These are phyloP conservation scores for Triplophysa rosa DNA, from an alignment of 2,113 vertebrate genomes.

Conservation along the genomic window DNA sequence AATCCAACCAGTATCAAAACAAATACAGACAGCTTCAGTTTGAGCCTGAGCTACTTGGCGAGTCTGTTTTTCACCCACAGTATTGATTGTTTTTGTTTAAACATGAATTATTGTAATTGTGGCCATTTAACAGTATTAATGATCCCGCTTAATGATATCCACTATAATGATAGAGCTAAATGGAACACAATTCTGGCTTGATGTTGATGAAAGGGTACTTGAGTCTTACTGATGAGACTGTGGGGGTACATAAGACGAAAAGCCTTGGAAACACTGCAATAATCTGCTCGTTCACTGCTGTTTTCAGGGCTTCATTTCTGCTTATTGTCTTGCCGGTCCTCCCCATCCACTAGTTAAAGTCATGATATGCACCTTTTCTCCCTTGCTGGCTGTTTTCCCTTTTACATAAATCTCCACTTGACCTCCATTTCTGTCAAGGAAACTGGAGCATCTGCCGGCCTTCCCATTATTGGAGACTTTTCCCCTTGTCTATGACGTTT, in stretches of 20 bases:
- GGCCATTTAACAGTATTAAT: no score
- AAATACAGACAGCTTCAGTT: no score
- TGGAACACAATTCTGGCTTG: background rate
- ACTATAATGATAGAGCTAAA: background rate
- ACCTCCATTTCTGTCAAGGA: constrained; percentile 78
- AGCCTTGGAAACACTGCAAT: background rate
- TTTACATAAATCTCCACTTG: constrained; percentile 73
- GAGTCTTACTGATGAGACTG: background rate
- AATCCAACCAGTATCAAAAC: no score
- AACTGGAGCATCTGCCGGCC: constrained; percentile 74
- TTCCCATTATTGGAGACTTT: constrained; percentile 64
- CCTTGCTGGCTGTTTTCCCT: constrained; percentile 59
- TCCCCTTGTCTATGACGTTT: constrained; percentile 49
- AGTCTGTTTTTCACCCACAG: no score
- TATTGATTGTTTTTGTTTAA: no score
- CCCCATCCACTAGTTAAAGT: constrained; percentile 67
- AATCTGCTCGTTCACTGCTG: background rate
- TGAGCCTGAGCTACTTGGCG: no score
- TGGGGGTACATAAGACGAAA: background rate
- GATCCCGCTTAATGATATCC: background rate
- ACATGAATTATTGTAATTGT: background rate
- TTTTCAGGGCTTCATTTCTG: background rate
- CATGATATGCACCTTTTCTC: constrained; percentile 66
- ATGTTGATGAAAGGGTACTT: background rate
- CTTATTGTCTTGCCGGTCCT: constrained; percentile 29